A percentile compares a stretch with the other conserved stretches of the same genome.
Evolutionary conservation across 2,888 invertebrate genomes (phyloP).

Genomic region (Melinaea marsaeus): DNA sequence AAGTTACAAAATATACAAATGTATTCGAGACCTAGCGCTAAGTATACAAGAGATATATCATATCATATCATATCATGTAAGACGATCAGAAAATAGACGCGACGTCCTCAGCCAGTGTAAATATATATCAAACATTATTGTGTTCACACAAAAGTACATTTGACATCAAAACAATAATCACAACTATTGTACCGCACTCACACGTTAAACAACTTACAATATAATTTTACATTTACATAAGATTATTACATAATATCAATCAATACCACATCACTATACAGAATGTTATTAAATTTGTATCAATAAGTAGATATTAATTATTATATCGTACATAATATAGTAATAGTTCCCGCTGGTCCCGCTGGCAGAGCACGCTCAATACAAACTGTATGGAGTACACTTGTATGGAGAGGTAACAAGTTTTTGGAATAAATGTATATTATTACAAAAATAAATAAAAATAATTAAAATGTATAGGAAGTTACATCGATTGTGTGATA

Average conservation of each 20-base stretch:
- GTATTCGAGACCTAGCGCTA: slow-evolving; percentile 3
- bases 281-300: background rate
- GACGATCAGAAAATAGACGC: slow-evolving; percentile 2
- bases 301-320: too few species aligned
- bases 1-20: slow-evolving; percentile 6
- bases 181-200: too few species aligned
- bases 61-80: background rate
- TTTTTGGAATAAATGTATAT: slow-evolving; percentile 6
- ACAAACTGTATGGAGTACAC: slow-evolving; percentile 10
- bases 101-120: background rate
- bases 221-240: too few species aligned
- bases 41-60: background rate
- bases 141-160: background rate
- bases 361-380: background rate
- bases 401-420: slow-evolving; percentile 8
- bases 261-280: too few species aligned
- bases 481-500: too few species aligned
- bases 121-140: slow-evolving; percentile 1
- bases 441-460: background rate
- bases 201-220: too few species aligned
- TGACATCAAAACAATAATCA: background rate
- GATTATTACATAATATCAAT: too few species aligned
- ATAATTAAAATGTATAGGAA: too few species aligned
- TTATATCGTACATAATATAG: too few species aligned
- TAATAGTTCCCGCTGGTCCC: background rate